These are phyloP conservation scores for Condylostylus longicornis DNA, from an alignment of 1,140 invertebrate species.

Conservation along the genomic window DNA sequence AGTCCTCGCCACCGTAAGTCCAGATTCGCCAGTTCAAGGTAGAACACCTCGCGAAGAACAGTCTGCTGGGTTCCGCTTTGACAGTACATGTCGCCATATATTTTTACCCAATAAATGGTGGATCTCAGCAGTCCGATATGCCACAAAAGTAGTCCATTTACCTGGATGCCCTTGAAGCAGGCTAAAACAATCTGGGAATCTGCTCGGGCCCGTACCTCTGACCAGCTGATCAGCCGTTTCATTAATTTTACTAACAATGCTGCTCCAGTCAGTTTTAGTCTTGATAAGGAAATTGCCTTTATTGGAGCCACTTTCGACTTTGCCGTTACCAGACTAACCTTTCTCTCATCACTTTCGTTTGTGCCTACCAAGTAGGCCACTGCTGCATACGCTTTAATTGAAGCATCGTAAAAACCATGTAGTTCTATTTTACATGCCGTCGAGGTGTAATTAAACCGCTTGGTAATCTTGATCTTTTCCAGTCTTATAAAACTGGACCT, in stretches of 20 bases:
- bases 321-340: no score
- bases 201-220: no score
- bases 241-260: constrained; percentile 10
- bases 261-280: constrained; percentile 18
- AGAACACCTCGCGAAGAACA: constrained; percentile 9
- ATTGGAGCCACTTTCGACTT: constrained; percentile 19
- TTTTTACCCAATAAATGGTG: background rate
- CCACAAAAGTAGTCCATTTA: constrained; percentile 3
- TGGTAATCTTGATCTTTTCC: no score
- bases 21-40: background rate
- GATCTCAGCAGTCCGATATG: constrained; percentile 12
- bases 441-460: no score
- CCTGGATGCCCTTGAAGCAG: background rate
- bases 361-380: no score
- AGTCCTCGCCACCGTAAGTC: constrained; percentile 1
- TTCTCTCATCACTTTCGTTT: no score
- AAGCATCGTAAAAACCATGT: no score
- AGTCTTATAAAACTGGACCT: no score
- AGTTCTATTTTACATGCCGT: no score
- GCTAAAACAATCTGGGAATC: constrained; percentile 12
- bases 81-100: constrained; percentile 11
- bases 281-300: constrained; percentile 15
- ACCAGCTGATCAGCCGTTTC: no score
- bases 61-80: constrained; percentile 14
- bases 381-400: no score